Conservation (phyloP, 2,888 invertebrate genomes). For the Tholera decimalis region DNA sequence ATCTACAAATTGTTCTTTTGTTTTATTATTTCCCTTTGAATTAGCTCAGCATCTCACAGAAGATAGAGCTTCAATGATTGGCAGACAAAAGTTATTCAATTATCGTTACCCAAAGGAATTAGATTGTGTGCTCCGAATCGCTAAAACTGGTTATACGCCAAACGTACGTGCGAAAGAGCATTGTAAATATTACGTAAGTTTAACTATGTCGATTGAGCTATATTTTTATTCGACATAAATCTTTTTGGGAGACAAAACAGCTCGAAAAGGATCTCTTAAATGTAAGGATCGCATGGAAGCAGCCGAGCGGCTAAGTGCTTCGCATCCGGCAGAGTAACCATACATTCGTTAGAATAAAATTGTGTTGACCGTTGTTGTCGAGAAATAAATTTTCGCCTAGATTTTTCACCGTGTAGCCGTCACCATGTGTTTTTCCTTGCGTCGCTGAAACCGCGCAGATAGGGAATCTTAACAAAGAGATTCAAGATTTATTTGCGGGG, state of each 20-base stretch:
- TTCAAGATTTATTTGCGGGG: constrained; percentile 47
- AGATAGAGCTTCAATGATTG: constrained; percentile 43
- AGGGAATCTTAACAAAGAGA: constrained; percentile 49
- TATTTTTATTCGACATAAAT: constrained; percentile 61
- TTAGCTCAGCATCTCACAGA: constrained; percentile 36
- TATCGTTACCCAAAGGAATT: constrained; percentile 45
- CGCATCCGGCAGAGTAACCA: constrained; percentile 61
- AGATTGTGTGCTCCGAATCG: constrained; percentile 54
- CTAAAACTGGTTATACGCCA: constrained; percentile 38
- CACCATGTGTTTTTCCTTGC: constrained; percentile 43
- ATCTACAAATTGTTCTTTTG: constrained; percentile 49
- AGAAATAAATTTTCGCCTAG: constrained; percentile 51
- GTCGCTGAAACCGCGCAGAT: constrained; percentile 29
- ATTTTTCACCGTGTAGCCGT: constrained; percentile 41
- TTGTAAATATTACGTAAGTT: constrained; percentile 27
- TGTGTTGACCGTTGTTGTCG: constrained; percentile 61
- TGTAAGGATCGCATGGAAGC: constrained; percentile 54
- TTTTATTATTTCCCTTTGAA: constrained; percentile 56
- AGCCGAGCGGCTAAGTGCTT: constrained; percentile 63
- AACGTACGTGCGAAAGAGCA: constrained; percentile 19
- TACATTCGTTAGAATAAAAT: constrained; percentile 65
- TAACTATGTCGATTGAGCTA: constrained; percentile 19
- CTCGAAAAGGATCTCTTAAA: constrained; percentile 62
- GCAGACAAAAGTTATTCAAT: constrained; percentile 60
- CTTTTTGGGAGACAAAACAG: constrained; percentile 61